phyloP scores from a whole-genome alignment of 2,797 vertebrate species.

The Sebastes paucispinis region DNA sequence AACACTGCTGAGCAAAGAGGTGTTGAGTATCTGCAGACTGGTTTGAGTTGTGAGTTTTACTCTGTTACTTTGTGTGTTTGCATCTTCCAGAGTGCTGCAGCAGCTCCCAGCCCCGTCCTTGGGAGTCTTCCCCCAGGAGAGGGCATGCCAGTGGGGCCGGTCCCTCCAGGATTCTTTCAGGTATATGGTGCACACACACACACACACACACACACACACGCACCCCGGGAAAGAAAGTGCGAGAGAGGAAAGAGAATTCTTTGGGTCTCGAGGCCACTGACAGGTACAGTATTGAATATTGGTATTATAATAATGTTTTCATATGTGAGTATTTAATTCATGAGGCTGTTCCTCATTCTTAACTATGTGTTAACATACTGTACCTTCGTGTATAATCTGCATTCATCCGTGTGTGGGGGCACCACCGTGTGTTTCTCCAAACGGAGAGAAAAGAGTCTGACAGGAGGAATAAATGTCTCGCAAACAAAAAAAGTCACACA shows the following conservation, averaged over 20 bases:
- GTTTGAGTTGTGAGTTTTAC: slow-evolving; percentile 1
- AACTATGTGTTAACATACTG: neutral
- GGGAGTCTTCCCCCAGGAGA: slow-evolving; percentile 97
- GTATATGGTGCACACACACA: slow-evolving; percentile 72
- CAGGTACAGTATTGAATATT: neutral
- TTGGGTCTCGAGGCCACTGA: neutral
- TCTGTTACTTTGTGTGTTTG: slow-evolving; percentile 22
- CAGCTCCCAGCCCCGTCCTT: slow-evolving; percentile 94
- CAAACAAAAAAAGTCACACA: slow-evolving; percentile 11
- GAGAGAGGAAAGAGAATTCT: neutral
- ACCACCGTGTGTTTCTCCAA: neutral
- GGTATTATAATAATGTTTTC: neutral
- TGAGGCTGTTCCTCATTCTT: neutral
- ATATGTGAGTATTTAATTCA: neutral
- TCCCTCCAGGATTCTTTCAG: slow-evolving; percentile 98
- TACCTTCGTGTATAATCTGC: neutral
- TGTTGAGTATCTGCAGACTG: neutral
- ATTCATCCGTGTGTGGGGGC: neutral
- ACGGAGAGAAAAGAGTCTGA: slow-evolving; percentile 6
- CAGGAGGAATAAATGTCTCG: slow-evolving; percentile 14
- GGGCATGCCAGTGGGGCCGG: slow-evolving; percentile 96
- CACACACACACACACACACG: neutral
- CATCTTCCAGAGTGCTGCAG: slow-evolving; percentile 90
- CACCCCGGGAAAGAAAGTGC: neutral
- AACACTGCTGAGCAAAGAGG: neutral